Evolutionary conservation across 2,113 vertebrate genomes (phyloP).

Genomic region (Mohoua ochrocephala): DNA sequence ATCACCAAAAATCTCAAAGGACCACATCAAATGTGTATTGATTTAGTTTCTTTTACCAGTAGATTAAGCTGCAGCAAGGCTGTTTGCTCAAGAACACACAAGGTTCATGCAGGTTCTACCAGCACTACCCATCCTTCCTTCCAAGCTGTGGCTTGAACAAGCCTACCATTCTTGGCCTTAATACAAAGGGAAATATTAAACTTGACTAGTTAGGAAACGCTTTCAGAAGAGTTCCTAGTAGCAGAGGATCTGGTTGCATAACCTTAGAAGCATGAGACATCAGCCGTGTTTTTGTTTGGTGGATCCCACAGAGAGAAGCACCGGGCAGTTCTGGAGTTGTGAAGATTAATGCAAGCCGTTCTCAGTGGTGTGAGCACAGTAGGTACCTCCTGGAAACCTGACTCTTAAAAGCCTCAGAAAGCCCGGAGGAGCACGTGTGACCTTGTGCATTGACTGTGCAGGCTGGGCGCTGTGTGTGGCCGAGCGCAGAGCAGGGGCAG

Average conservation of each 20-base stretch:
- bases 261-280: neutral
- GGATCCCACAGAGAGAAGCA: neutral
- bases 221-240: neutral
- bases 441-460: neutral
- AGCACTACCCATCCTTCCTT: neutral
- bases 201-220: neutral
- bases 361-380: neutral
- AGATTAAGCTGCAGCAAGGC: neutral
- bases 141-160: neutral
- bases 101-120: neutral
- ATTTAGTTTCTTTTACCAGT: neutral
- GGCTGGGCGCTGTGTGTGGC: neutral
- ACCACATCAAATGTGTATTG: neutral
- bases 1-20: neutral
- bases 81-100: neutral
- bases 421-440: neutral
- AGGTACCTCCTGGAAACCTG: neutral
- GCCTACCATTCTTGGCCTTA: neutral
- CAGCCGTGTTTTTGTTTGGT: neutral
- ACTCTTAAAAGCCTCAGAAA: neutral
- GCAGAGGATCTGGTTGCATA: neutral
- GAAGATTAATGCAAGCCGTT: neutral
- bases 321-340: neutral
- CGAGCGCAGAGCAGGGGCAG: neutral
- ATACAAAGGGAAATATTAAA: neutral